Evolutionary conservation across 92 coral and sea anemone genomes (phyloP), one percentile per base, ranked within the genome.

Genomic region (Anthopleura xanthogrammica): DNA sequence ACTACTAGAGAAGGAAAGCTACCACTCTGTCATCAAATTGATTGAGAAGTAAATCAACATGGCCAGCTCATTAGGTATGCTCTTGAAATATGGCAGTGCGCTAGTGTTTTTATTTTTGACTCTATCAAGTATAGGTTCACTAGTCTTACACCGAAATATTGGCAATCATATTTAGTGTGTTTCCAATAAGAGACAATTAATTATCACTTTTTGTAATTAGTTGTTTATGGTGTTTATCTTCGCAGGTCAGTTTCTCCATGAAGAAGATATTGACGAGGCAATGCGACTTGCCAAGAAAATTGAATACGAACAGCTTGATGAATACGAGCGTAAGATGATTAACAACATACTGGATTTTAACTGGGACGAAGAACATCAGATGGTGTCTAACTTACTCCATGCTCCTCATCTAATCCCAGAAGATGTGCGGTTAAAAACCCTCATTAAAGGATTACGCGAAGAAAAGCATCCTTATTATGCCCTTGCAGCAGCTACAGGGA

Each of bases 21-120:
- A 83, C 85, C 20, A 83, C 79, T 74, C 75, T 84, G 57, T 72
- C 84, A 76, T 80, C 75, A 82, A 71, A 81, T 81, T 68, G 50
- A 81, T 81, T 81, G 84, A 41, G 13, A 66, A 54, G 83, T 68
- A 68, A 20, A 56, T 76, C 71, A 90, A 62, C 90, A 97, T 97
- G 99, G 99, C 99, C 76, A 97, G 99, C 88, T 90, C 98, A 86
- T 86, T 97, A 91, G 99, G 99, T 97, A 92, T 90, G 90, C n/a
- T 41, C 84, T 78, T 77, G 66, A 76, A 14, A 14, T 40, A 79
- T 73, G 60, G 50, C 77, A 75, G 2, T 7, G 5, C 16, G 29
- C 5, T 42, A 1, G 52, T 42, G 52, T 75, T 75, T 50, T 50
- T 41, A 66, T 64, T 12, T 66, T 81, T 17, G 19, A 29, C 46